A percentile compares a stretch with the other conserved stretches of the same genome.
Conservation (phyloP, 2,797 vertebrate genomes). For the Florisuga fusca region DNA sequence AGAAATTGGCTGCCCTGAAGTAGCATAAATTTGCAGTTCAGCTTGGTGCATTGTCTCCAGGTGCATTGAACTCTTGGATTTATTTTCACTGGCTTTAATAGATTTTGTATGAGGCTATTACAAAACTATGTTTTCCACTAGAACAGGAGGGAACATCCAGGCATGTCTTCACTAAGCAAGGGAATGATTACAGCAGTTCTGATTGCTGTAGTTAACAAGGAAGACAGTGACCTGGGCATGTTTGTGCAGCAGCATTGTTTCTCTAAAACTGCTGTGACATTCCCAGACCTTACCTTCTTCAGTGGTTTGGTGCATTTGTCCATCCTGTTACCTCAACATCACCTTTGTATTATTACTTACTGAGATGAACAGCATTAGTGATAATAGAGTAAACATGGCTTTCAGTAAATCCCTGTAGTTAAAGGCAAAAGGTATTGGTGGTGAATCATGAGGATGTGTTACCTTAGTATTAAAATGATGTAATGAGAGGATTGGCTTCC, state of each 20-base stretch:
- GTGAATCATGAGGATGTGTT: neutral
- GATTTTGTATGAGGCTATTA: neutral
- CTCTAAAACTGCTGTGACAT: no score
- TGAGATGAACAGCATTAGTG: neutral
- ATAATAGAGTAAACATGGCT: neutral
- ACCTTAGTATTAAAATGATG: neutral
- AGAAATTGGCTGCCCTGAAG: neutral
- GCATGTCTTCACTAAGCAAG: neutral
- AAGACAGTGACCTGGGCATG: neutral
- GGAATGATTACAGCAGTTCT: neutral
- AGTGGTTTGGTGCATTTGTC: neutral
- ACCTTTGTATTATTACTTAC: neutral
- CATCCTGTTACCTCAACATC: neutral
- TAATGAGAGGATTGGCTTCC: neutral
- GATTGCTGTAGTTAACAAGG: neutral
- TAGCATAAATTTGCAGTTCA: neutral
- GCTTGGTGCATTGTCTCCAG: neutral
- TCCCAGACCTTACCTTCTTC: neutral
- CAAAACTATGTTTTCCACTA: neutral
- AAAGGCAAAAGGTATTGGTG: neutral
- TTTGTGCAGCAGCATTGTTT: neutral
- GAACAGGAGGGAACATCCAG: neutral
- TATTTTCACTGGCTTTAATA: neutral
- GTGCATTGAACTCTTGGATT: neutral
- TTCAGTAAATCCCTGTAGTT: neutral